Conservation (phyloP, 2,888 invertebrate species). For the Petrolisthes cinctipes region DNA sequence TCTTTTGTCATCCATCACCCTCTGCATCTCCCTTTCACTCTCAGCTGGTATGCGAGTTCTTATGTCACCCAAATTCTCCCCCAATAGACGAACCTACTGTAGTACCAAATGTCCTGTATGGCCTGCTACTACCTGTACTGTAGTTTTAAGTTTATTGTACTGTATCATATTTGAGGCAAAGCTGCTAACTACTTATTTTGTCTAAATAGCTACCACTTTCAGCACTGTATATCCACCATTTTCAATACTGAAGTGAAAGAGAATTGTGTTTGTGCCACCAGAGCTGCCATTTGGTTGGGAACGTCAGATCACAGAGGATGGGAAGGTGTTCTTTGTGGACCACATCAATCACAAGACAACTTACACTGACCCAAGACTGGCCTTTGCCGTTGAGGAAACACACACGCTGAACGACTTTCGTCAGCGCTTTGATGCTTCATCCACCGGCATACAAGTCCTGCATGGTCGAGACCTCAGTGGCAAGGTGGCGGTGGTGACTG, state of each 20-base stretch:
- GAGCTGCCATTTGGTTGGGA: conserved; percentile 82
- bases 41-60: too few relatives aligned
- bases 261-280: conserved; percentile 10
- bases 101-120: too few relatives aligned
- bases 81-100: too few relatives aligned
- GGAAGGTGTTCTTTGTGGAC: conserved; percentile 82
- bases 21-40: background rate
- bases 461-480: conserved; percentile 90
- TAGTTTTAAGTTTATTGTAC: too few relatives aligned
- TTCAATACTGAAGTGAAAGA: too few relatives aligned
- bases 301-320: conserved; percentile 80
- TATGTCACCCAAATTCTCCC: too few relatives aligned
- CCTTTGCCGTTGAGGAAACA: conserved; percentile 88
- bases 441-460: conserved; percentile 81
- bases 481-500: conserved; percentile 88
- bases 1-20: background rate
- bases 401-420: conserved; percentile 80
- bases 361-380: conserved; percentile 90
- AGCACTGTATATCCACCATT: too few relatives aligned
- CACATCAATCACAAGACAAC: conserved; percentile 84
- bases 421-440: conserved; percentile 88
- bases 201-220: too few relatives aligned
- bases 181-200: too few relatives aligned
- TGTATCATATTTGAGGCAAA: too few relatives aligned
- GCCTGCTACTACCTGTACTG: too few relatives aligned